Evolutionary conservation across 2,797 vertebrate species (phyloP), one percentile per base, ranked within the genome.

Genomic region (Myiotriccus ornatus): DNA sequence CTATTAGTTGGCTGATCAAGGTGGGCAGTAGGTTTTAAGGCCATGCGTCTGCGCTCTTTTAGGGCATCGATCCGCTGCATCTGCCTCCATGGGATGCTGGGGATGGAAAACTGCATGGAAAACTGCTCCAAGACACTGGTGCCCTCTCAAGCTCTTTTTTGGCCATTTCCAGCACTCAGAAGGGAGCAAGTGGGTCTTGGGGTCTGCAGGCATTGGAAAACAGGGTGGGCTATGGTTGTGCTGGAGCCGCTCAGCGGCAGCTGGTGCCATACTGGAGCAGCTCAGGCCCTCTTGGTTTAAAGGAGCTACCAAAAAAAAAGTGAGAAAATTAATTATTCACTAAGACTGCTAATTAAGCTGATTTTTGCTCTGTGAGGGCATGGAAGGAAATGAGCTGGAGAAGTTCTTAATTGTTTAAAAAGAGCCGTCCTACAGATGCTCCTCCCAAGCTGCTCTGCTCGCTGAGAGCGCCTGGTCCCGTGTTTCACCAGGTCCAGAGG

Each of bases 311-410:
- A 64, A 69, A 85, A 84, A 22, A 84, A 30, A 37, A 37, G 39
- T 7, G 56, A 89, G 71, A 89, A 91, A 91, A 94, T 94, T 94
- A 96, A 96, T 95, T 96, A 94, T 88, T 94, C 77, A 76, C 67
- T 16, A 55, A 84, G 80, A 28, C 67, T 79, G 67, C 93, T 91
- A 95, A 95, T 96, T 94, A 94, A 90, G 85, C 59, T 65, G 76
- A 86, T 94, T 95, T 94, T 94, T 94, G 69, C 80, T 94, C 88
- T 50, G 62, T 0, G 18, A 96, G 85, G 91, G 73, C 85, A 91
- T 16, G 68, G 85, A 91, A 91, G 90, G 85, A 93, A 96, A 93
- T 37, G 77, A 95, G 90, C 73, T 84, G 80, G 53, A 88, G 93
- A 88, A 89, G 63, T 35, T 91, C 57, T 82, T 91, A 90, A 94